These are phyloP conservation scores for Molossus alvarezi DNA, from an alignment of 2,797 vertebrate species.

Conservation along the genomic window DNA sequence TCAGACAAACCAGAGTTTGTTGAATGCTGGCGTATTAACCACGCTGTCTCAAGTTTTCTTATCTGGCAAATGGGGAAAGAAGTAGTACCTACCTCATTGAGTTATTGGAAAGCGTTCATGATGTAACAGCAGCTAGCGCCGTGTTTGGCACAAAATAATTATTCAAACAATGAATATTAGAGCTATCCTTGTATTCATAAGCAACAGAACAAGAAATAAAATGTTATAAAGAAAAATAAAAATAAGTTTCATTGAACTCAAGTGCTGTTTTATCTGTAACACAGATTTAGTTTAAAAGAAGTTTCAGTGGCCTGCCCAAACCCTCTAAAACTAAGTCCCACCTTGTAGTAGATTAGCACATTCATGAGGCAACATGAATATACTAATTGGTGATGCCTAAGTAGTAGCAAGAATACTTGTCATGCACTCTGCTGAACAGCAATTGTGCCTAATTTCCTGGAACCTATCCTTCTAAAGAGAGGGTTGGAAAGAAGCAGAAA, in stretches of 20 bases:
- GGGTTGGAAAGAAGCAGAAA: slow-evolving; percentile 23
- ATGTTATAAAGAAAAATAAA: slow-evolving; percentile 55
- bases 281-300: slow-evolving; percentile 52
- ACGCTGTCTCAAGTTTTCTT: slow-evolving; percentile 37
- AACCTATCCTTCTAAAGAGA: slow-evolving; percentile 56
- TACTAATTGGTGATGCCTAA: slow-evolving; percentile 67
- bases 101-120: slow-evolving; percentile 29
- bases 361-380: slow-evolving; percentile 68
- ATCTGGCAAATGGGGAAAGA: slow-evolving; percentile 53
- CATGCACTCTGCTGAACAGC: slow-evolving; percentile 61
- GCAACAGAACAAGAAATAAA: slow-evolving; percentile 25
- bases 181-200: slow-evolving; percentile 53
- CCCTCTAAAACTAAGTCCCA: slow-evolving; percentile 60
- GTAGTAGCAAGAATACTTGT: slow-evolving; percentile 62
- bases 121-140: neutral
- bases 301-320: slow-evolving; percentile 24
- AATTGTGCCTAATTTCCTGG: slow-evolving; percentile 45
- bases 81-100: neutral
- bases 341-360: slow-evolving; percentile 67
- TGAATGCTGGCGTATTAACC: slow-evolving; percentile 44
- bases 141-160: slow-evolving; percentile 64
- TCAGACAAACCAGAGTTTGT: slow-evolving; percentile 58
- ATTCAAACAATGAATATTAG: slow-evolving; percentile 65
- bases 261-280: slow-evolving; percentile 32
- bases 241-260: slow-evolving; percentile 31